Conservation (phyloP, 2,113 vertebrate species). For the Phycodurus eques region DNA sequence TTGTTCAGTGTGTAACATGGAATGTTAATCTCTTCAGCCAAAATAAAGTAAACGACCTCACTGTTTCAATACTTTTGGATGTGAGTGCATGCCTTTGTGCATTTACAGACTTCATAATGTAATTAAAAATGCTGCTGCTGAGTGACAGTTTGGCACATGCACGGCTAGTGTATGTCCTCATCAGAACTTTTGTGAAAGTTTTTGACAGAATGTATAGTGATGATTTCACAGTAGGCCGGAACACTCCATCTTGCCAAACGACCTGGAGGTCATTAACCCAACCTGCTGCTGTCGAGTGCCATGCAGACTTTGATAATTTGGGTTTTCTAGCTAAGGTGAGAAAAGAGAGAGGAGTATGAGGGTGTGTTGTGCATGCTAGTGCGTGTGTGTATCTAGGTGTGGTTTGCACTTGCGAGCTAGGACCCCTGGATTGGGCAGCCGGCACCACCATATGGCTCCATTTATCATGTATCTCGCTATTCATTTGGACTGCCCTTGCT, state of each 20-base stretch:
- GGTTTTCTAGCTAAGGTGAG: slow-evolving; percentile 50
- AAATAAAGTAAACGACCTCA: too few species aligned
- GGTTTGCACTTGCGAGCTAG: slow-evolving; percentile 45
- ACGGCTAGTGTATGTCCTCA: slow-evolving; percentile 24
- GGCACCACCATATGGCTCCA: slow-evolving; percentile 77
- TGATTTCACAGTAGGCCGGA: slow-evolving; percentile 51
- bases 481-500: slow-evolving; percentile 75
- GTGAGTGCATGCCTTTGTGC: too few species aligned
- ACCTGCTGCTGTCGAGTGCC: slow-evolving; percentile 62
- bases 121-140: slow-evolving; percentile 50
- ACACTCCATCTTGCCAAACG: slow-evolving; percentile 52
- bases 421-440: slow-evolving; percentile 72
- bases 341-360: slow-evolving; percentile 35
- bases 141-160: slow-evolving; percentile 37
- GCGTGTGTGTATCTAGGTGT: slow-evolving; percentile 13
- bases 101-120: slow-evolving; percentile 29
- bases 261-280: slow-evolving; percentile 67
- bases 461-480: slow-evolving; percentile 76
- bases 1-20: too few species aligned
- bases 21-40: too few species aligned
- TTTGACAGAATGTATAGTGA: slow-evolving; percentile 50
- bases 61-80: too few species aligned
- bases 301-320: slow-evolving; percentile 54
- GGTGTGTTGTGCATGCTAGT: slow-evolving; percentile 22
- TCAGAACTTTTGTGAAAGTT: slow-evolving; percentile 49